Conservation (phyloP, 2,113 vertebrate genomes). For the Paralichthys olivaceus region DNA sequence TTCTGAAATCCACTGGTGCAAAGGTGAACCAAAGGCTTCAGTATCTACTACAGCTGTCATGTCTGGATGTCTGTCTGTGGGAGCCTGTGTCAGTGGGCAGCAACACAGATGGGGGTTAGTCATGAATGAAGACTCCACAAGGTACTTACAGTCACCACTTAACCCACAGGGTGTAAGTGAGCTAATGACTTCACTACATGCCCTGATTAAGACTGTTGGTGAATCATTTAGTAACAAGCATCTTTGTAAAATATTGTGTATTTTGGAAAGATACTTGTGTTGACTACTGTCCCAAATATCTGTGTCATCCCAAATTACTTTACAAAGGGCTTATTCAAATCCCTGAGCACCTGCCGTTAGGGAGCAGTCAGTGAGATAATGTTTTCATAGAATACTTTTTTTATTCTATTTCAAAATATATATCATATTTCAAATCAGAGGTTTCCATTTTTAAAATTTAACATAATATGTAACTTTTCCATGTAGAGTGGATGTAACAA, state of each 20-base stretch:
- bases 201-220: background rate
- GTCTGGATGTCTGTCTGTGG: conserved; percentile 23
- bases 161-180: conserved; percentile 46
- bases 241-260: background rate
- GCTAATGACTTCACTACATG: conserved; percentile 59
- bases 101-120: conserved; percentile 18
- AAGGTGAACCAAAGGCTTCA: conserved; percentile 53
- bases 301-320: conserved; percentile 29
- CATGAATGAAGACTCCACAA: conserved; percentile 30
- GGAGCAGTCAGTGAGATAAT: conserved; percentile 41
- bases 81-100: conserved; percentile 39
- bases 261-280: conserved; percentile 10
- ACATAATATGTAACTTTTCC: too few relatives aligned
- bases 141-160: conserved; percentile 12
- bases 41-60: conserved; percentile 57
- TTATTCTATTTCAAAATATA: background rate
- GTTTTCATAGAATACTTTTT: background rate
- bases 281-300: conserved; percentile 38
- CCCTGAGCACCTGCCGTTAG: conserved; percentile 32
- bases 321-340: conserved; percentile 50
- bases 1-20: conserved; percentile 39
- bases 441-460: too few relatives aligned
- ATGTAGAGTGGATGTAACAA: too few relatives aligned
- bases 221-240: background rate
- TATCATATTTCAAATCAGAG: too few relatives aligned